These are phyloP conservation scores for Prenolepis imparis DNA, from an alignment of 2,888 invertebrate genomes.

Conservation along the genomic window DNA sequence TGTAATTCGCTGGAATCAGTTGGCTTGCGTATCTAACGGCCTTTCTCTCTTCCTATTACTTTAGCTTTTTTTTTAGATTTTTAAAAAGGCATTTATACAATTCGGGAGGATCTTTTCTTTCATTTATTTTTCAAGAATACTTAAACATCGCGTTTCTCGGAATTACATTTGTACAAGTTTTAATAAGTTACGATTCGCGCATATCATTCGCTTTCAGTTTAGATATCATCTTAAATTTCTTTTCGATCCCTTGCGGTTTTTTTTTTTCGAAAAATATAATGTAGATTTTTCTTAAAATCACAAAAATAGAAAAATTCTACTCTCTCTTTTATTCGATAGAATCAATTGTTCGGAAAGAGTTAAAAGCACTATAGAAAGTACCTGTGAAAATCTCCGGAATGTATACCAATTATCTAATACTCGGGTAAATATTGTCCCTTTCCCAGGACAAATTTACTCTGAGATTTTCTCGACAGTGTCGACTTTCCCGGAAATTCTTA, in stretches of 20 bases:
- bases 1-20: constrained; percentile 50
- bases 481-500: constrained; percentile 36
- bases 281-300: neutral
- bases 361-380: constrained; percentile 20
- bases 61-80: constrained; percentile 11
- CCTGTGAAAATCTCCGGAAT: constrained; percentile 30
- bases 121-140: neutral
- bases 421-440: constrained; percentile 48
- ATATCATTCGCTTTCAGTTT: neutral
- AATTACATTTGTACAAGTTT: neutral
- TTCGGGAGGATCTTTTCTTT: neutral
- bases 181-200: neutral
- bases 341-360: constrained; percentile 12
- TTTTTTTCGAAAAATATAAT: neutral
- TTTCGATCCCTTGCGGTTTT: neutral
- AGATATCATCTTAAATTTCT: neutral
- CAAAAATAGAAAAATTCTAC: neutral
- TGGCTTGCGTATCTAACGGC: constrained; percentile 24
- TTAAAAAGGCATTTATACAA: constrained; percentile 29
- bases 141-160: neutral
- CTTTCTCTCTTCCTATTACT: neutral
- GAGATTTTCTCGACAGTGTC: constrained; percentile 38
- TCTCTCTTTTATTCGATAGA: neutral
- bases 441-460: constrained; percentile 41
- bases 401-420: constrained; percentile 53